A percentile compares a stretch with the other conserved stretches of the same genome.
Evolutionary conservation across 2,113 vertebrate species (phyloP).

Genomic region (Muntiacus muntjak): DNA sequence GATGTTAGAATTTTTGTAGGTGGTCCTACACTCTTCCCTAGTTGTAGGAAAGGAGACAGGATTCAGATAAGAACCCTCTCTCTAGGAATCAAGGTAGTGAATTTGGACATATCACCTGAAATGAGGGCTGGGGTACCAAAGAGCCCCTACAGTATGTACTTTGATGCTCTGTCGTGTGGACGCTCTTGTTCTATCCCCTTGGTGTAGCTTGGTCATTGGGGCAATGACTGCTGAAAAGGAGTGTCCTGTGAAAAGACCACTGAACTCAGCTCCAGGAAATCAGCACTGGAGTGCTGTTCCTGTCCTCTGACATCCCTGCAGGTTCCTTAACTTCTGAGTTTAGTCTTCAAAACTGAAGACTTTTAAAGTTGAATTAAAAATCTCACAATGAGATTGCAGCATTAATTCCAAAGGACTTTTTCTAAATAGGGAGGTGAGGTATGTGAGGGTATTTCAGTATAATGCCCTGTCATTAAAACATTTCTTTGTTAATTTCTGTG

Average conservation of each 20-base stretch:
- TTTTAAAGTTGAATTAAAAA: background rate
- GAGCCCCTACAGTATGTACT: rapidly evolving
- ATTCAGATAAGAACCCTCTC: background rate
- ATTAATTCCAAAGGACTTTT: background rate
- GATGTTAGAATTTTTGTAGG: background rate
- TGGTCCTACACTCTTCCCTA: background rate
- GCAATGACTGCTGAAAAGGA: background rate
- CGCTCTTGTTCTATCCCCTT: background rate
- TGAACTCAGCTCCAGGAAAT: background rate
- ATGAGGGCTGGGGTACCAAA: rapidly evolving
- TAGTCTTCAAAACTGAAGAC: background rate
- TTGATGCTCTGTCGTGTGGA: rapidly evolving
- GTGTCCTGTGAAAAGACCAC: background rate
- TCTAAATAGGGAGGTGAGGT: background rate
- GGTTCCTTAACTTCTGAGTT: background rate
- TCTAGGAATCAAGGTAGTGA: background rate
- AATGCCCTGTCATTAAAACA: background rate
- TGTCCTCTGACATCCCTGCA: no score
- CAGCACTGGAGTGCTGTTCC: no score
- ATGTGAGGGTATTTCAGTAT: background rate
- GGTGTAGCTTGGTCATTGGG: background rate
- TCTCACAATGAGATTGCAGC: background rate
- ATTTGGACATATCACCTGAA: background rate
- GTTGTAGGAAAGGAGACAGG: background rate
- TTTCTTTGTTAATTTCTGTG: background rate